phyloP scores from a whole-genome alignment of 2,888 invertebrate species.

The Callimorpha dominula region DNA sequence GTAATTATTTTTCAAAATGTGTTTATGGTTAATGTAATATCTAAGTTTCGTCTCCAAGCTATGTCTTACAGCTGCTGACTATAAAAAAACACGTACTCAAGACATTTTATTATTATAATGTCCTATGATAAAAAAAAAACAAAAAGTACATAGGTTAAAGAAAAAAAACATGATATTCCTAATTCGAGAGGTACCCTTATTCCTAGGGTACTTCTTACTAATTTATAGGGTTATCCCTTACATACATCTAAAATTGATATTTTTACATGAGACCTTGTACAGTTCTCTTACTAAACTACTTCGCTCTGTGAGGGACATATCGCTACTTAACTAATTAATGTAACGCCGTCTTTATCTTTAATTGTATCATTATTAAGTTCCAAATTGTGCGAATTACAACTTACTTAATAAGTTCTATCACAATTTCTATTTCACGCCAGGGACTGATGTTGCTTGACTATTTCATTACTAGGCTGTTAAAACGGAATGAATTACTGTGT shows the following conservation, averaged over 20 bases:
- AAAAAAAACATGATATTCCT: no score
- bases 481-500: constrained; percentile 20
- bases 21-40: no score
- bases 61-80: no score
- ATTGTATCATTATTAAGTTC: constrained; percentile 54
- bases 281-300: background rate
- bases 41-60: no score
- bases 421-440: constrained; percentile 35
- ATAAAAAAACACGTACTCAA: no score
- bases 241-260: background rate
- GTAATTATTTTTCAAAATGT: no score
- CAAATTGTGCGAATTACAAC: constrained; percentile 47
- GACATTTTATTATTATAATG: no score
- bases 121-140: no score
- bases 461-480: constrained; percentile 36
- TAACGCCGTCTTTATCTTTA: constrained; percentile 50
- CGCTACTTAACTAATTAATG: constrained; percentile 50
- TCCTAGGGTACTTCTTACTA: no score
- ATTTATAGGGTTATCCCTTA: no score
- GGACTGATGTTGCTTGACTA: constrained; percentile 34
- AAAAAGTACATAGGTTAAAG: no score
- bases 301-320: constrained; percentile 33
- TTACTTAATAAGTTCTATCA: constrained; percentile 40
- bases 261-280: background rate
- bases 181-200: no score